A percentile compares a stretch with the other conserved stretches of the same genome.
phyloP scores from a whole-genome alignment of 2,113 vertebrate genomes.

The Helogale parvula region DNA sequence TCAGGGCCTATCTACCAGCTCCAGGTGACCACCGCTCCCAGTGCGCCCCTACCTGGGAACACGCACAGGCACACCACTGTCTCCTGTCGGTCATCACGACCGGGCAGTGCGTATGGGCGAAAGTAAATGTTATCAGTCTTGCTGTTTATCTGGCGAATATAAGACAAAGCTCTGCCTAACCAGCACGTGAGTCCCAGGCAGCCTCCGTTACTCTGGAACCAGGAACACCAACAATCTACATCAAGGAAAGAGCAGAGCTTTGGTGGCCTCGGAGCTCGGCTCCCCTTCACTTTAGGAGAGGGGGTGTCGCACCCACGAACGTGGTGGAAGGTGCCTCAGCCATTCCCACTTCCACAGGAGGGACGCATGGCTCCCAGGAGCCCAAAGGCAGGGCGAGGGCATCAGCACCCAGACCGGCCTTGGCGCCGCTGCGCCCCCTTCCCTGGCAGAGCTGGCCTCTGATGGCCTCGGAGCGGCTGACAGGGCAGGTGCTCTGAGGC shows the following conservation, averaged over 20 bases:
- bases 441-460: not conserved
- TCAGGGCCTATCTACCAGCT: not conserved
- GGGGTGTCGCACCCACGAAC: not conserved
- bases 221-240: not conserved
- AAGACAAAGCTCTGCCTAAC: not conserved
- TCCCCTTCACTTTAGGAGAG: not conserved
- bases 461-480: not conserved
- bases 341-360: not conserved
- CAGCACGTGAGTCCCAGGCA: not conserved
- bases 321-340: not conserved
- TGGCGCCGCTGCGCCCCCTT: not conserved
- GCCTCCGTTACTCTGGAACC: not conserved
- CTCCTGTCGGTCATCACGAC: too few relatives aligned
- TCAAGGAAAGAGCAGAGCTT: not conserved
- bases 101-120: not conserved
- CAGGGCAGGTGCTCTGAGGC: not conserved
- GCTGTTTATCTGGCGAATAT: not conserved
- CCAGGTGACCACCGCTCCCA: not conserved
- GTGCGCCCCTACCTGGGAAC: not conserved
- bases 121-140: not conserved
- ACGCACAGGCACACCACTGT: too few relatives aligned
- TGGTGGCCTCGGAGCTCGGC: not conserved
- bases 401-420: not conserved
- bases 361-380: not conserved
- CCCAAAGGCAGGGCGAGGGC: not conserved